Evolutionary conservation across 2,113 vertebrate species (phyloP).

Genomic region (Falcunculus frontatus): DNA sequence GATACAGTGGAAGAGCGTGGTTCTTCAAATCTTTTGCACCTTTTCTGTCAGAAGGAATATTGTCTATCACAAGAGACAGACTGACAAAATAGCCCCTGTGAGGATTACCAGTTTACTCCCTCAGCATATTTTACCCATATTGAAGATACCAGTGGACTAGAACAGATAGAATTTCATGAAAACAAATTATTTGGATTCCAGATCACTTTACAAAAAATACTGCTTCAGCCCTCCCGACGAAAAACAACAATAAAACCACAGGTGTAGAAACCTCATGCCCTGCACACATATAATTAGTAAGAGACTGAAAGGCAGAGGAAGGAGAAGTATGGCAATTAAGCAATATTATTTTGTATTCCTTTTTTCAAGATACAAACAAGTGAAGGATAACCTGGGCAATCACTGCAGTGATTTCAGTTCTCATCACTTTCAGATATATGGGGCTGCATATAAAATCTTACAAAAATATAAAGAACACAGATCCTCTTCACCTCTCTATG

Average conservation of each 20-base stretch:
- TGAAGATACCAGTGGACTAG: not conserved
- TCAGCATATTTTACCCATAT: not conserved
- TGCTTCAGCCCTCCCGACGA: not conserved
- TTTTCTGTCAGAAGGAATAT: not conserved
- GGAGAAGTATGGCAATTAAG: not conserved
- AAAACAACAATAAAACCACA: not conserved
- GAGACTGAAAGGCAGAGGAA: not conserved
- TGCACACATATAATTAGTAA: not conserved
- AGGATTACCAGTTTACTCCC: not conserved
- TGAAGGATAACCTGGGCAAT: not conserved
- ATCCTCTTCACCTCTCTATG: not conserved
- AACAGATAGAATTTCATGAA: not conserved
- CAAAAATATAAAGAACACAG: not conserved
- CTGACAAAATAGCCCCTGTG: not conserved
- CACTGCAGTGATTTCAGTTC: not conserved
- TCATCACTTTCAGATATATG: not conserved
- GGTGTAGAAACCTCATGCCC: not conserved
- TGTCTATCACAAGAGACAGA: not conserved
- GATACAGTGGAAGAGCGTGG: not conserved
- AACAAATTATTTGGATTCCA: not conserved
- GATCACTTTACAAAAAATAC: not conserved
- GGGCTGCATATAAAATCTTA: not conserved
- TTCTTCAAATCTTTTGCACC: not conserved
- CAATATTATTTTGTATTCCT: not conserved
- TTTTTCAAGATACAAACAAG: not conserved